Evolutionary conservation across 2,797 vertebrate genomes (phyloP), one percentile per base, ranked within the genome.

Genomic region (Catostomus latipinnis): DNA sequence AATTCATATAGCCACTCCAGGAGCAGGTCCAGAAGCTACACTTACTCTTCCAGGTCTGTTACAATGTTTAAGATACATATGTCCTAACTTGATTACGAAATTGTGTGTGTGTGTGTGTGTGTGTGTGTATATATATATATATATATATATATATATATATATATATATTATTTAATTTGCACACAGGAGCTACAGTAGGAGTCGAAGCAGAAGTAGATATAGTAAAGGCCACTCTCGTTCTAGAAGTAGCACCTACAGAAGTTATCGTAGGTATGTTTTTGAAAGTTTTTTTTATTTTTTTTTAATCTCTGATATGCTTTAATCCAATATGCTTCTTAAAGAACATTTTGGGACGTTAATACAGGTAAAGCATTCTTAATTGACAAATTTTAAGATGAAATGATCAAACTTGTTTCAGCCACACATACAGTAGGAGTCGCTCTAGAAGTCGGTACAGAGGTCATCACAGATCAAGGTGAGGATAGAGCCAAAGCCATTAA

Each of bases 151-250:
- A 22, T 34, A 34, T 34, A 3, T 34, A 58, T 34, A 6, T 61
- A 12, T 63, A 9, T 16, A 5, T 68, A 1, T 13, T 10, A 48
- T 45, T 4, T 66, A 16, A 57, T 22, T 62, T 65, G 56, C 87
- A 83, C 93, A 91, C 13, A 96, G 97, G 88, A 97, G 97, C 88
- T 96, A 94, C 45, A 96, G 96, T 2, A 93, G 96, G 88, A 98
- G 97, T 90, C 34, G 34, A 34, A 34, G 34, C 34, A 91, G 94
- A 83, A 94, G 94, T 13, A 93, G 95, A 91, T 94, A 92, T 11
- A 93, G 94, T 76, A 89, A 95, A 71, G 92, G 94, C 71, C 92
- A 92, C 8, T 95, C 95, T 0, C 91, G 91, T 58, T 96, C 96
- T 49, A 93, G 94, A 8, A 98, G 96, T 65, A 96, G 96, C 46